These are phyloP conservation scores for Scrobipalpa atriplicella DNA, from an alignment of 2,888 invertebrate genomes.

Conservation along the genomic window DNA sequence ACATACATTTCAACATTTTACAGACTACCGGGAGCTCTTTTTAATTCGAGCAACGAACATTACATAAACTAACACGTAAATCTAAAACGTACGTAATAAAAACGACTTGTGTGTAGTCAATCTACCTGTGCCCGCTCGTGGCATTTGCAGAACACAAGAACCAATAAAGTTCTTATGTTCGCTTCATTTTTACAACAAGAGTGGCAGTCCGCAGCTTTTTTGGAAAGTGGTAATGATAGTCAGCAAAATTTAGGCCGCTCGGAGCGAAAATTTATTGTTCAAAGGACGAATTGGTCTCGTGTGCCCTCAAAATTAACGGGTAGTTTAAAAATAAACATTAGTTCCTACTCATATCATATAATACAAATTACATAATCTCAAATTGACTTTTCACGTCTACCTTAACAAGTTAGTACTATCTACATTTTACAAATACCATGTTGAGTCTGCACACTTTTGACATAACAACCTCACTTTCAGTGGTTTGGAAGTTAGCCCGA, in stretches of 20 bases:
- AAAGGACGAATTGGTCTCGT: constrained; percentile 71
- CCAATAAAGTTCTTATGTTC: constrained; percentile 79
- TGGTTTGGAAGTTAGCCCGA: constrained; percentile 52
- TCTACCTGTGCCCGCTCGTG: constrained; percentile 68
- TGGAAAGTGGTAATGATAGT: constrained; percentile 65
- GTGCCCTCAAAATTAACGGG: constrained; percentile 57
- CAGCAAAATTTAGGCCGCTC: constrained; percentile 76
- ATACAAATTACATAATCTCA: constrained; percentile 61
- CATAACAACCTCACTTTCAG: constrained; percentile 47
- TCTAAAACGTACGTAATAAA: constrained; percentile 81
- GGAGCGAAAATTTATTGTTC: constrained; percentile 70
- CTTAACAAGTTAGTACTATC: constrained; percentile 65
- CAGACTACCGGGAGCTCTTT: constrained; percentile 82
- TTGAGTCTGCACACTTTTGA: constrained; percentile 48
- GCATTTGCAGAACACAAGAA: constrained; percentile 70
- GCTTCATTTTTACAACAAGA: constrained; percentile 61
- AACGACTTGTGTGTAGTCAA: constrained; percentile 74
- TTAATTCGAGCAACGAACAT: constrained; percentile 83
- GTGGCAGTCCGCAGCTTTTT: constrained; percentile 73
- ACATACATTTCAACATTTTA: constrained; percentile 82
- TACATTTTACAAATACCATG: constrained; percentile 66
- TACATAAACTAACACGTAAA: constrained; percentile 82
- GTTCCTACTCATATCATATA: constrained; percentile 46
- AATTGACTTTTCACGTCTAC: constrained; percentile 68
- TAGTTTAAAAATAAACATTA: constrained; percentile 43